These are phyloP conservation scores for Zaprionus tsacasi DNA, from an alignment of 1,140 invertebrate species.

Conservation along the genomic window DNA sequence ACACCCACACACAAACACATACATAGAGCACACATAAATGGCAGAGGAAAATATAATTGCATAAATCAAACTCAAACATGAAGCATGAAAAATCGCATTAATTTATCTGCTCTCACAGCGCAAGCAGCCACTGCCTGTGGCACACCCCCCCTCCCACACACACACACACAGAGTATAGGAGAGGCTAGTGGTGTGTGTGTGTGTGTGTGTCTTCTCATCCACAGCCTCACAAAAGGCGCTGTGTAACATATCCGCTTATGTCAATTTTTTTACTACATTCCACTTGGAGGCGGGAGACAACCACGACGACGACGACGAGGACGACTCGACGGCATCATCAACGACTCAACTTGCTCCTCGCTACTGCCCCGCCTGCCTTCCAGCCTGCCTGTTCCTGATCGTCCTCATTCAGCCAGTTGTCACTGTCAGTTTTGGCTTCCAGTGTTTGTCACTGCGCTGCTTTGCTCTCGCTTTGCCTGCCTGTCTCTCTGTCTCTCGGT, in stretches of 20 bases:
- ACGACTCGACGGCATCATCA: constrained; percentile 63
- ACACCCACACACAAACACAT: constrained; percentile 22
- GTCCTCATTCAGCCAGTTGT: constrained; percentile 72
- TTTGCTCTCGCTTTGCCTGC: constrained; percentile 18
- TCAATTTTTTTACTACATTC: constrained; percentile 66
- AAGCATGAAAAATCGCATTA: constrained; percentile 83
- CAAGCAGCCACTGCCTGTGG: constrained; percentile 66
- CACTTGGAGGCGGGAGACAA: constrained; percentile 24
- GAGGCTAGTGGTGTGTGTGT: not conserved
- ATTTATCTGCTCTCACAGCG: constrained; percentile 80
- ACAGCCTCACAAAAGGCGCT: constrained; percentile 60
- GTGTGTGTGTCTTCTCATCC: constrained; percentile 18
- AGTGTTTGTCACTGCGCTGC: constrained; percentile 68
- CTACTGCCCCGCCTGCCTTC: not conserved
- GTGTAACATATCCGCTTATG: constrained; percentile 81
- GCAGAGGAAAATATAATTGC: constrained; percentile 74
- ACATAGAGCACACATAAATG: constrained; percentile 10
- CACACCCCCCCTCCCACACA: constrained; percentile 10
- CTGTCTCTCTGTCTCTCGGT: not conserved
- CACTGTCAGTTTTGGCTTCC: constrained; percentile 80
- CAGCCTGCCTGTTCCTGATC: constrained; percentile 28
- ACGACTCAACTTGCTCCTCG: constrained; percentile 14
- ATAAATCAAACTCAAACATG: constrained; percentile 83
- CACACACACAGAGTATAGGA: not conserved
- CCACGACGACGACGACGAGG: constrained; percentile 1